Conservation (phyloP, 2,797 vertebrate species). For the Fistularia tabacaria region DNA sequence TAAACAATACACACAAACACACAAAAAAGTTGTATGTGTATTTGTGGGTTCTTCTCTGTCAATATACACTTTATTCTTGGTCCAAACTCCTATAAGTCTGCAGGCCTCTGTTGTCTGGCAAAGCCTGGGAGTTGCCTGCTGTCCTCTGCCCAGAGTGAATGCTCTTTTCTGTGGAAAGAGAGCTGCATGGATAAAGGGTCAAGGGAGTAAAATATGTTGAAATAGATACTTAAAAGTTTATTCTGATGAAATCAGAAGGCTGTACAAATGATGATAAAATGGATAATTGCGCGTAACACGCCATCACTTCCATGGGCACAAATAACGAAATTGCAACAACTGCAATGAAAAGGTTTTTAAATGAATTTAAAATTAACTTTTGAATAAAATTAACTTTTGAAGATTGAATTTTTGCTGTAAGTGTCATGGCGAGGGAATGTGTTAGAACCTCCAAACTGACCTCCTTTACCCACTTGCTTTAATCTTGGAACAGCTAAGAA, state of each 20-base stretch:
- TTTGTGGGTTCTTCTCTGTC: slow-evolving; percentile 36
- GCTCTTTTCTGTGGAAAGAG: slow-evolving; percentile 26
- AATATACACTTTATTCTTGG: slow-evolving; percentile 40
- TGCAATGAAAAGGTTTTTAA: too few relatives aligned
- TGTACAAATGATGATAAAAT: too few relatives aligned
- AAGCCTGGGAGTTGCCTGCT: slow-evolving; percentile 36
- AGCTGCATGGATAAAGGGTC: slow-evolving; percentile 11
- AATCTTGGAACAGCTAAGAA: background rate
- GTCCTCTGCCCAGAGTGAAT: slow-evolving; percentile 29
- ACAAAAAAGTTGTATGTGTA: slow-evolving; percentile 32
- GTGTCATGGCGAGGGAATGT: too few relatives aligned
- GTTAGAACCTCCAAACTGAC: background rate
- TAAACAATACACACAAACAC: slow-evolving; percentile 3
- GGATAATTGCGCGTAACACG: too few relatives aligned
- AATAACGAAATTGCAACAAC: too few relatives aligned
- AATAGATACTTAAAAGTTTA: background rate
- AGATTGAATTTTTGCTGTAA: too few relatives aligned
- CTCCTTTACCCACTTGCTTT: background rate
- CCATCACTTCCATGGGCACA: too few relatives aligned
- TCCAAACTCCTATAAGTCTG: slow-evolving; percentile 46
- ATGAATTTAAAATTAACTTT: too few relatives aligned
- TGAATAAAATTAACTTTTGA: too few relatives aligned
- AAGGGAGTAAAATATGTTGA: background rate
- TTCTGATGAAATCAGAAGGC: too few relatives aligned
- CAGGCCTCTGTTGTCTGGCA: slow-evolving; percentile 51